These are phyloP conservation scores for Ormyrus nitidulus DNA, from an alignment of 2,888 invertebrate species.

Conservation along the genomic window DNA sequence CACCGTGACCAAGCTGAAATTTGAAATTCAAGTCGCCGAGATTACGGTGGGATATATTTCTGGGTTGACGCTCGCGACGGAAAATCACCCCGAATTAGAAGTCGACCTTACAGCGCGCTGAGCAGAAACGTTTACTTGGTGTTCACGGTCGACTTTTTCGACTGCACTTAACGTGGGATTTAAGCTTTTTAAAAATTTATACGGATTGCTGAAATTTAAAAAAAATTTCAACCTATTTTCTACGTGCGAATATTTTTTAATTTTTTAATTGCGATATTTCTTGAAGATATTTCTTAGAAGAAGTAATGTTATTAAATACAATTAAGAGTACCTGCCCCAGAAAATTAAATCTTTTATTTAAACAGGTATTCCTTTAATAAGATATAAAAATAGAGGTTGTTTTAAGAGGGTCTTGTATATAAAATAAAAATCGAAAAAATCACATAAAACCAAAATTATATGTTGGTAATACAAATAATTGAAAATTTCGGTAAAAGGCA, in stretches of 20 bases:
- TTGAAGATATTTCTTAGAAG: neutral
- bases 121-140: slow-evolving; percentile 13
- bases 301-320: too few species aligned
- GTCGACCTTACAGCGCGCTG: neutral
- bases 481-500: too few species aligned
- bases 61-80: slow-evolving; percentile 21
- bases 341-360: too few species aligned
- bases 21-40: slow-evolving; percentile 54
- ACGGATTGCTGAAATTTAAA: neutral
- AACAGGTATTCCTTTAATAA: too few species aligned
- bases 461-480: too few species aligned
- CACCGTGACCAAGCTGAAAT: slow-evolving; percentile 46
- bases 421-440: too few species aligned
- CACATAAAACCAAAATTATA: too few species aligned
- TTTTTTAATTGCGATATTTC: neutral
- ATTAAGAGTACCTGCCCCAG: too few species aligned
- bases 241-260: neutral
- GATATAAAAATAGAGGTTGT: too few species aligned
- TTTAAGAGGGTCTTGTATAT: too few species aligned
- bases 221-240: too few species aligned
- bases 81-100: slow-evolving; percentile 51
- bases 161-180: slow-evolving; percentile 20
- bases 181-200: neutral
- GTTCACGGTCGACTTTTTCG: slow-evolving; percentile 22
- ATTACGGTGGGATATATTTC: slow-evolving; percentile 51